These are phyloP conservation scores for Rhagoletis pomonella DNA, from an alignment of 1,140 invertebrate genomes.

Conservation along the genomic window DNA sequence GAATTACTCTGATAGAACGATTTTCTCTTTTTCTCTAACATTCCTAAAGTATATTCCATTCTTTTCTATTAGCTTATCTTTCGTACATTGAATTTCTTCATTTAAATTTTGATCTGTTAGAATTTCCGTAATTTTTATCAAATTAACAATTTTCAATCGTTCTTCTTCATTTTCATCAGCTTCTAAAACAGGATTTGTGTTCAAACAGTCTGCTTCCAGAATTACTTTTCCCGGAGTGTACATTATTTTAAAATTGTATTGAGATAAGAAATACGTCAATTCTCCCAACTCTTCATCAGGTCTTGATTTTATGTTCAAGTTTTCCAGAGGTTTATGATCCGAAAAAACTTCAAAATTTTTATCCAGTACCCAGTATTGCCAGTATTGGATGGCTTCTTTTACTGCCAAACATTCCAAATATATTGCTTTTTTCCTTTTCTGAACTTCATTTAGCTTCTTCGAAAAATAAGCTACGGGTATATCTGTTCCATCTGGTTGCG, in stretches of 20 bases:
- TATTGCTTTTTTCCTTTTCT: slow-evolving; percentile 66
- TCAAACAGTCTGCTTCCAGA: slow-evolving; percentile 69
- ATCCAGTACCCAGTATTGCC: too few species aligned
- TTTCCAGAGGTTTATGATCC: too few species aligned
- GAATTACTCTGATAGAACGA: slow-evolving; percentile 62
- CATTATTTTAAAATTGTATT: slow-evolving; percentile 71
- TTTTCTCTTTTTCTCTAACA: slow-evolving; percentile 61
- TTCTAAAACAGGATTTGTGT: slow-evolving; percentile 71
- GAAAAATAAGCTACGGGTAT: background rate
- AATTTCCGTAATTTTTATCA: slow-evolving; percentile 67
- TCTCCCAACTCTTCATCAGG: too few species aligned
- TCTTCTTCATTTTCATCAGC: slow-evolving; percentile 63
- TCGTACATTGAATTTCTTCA: slow-evolving; percentile 62
- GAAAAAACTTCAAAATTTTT: too few species aligned
- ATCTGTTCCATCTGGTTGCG: too few species aligned
- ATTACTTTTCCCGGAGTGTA: slow-evolving; percentile 64
- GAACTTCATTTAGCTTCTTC: background rate
- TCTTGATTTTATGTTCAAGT: too few species aligned
- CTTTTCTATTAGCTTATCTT: slow-evolving; percentile 48
- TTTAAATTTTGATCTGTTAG: slow-evolving; percentile 55
- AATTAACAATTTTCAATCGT: slow-evolving; percentile 67
- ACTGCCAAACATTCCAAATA: slow-evolving; percentile 71
- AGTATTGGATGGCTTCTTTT: slow-evolving; percentile 71
- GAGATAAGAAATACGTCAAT: slow-evolving; percentile 68
- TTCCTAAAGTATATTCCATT: slow-evolving; percentile 58